Evolutionary conservation across 2,797 vertebrate genomes (phyloP).

Genomic region (Notoglanidium macrostoma): DNA sequence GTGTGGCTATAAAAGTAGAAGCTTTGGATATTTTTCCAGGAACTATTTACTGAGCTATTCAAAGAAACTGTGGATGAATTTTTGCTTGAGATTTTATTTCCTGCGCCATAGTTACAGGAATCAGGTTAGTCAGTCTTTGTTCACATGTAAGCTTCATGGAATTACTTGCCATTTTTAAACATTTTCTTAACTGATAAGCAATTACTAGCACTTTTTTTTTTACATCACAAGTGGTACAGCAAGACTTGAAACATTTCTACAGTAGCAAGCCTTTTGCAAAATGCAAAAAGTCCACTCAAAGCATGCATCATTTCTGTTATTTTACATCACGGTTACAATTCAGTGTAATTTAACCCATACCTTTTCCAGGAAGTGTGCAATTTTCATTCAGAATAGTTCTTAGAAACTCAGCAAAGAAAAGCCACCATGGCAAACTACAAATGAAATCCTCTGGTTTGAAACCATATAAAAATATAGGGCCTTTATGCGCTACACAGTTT

Average conservation of each 20-base stretch:
- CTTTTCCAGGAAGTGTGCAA: not conserved
- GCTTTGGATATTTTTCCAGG: not conserved
- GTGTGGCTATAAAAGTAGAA: not conserved
- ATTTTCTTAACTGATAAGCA: not conserved
- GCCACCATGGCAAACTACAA: not conserved
- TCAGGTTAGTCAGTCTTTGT: too few species aligned
- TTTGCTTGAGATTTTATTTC: not conserved
- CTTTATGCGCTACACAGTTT: not conserved
- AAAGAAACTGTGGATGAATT: not conserved
- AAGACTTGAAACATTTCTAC: not conserved
- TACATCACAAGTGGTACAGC: not conserved
- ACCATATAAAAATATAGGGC: not conserved
- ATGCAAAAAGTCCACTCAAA: not conserved
- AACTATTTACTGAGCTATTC: not conserved
- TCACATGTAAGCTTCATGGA: not conserved
- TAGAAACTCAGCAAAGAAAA: not conserved
- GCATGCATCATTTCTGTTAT: not conserved
- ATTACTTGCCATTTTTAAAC: not conserved
- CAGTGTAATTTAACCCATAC: not conserved
- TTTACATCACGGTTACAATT: not conserved
- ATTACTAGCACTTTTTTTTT: not conserved
- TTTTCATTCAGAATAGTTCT: not conserved
- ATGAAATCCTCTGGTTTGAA: not conserved
- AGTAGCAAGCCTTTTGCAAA: not conserved
- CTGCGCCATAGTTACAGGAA: not conserved